Base-by-base conservation (phyloP, 1,140 invertebrate genomes). In the Microvelia longipes region DNA sequence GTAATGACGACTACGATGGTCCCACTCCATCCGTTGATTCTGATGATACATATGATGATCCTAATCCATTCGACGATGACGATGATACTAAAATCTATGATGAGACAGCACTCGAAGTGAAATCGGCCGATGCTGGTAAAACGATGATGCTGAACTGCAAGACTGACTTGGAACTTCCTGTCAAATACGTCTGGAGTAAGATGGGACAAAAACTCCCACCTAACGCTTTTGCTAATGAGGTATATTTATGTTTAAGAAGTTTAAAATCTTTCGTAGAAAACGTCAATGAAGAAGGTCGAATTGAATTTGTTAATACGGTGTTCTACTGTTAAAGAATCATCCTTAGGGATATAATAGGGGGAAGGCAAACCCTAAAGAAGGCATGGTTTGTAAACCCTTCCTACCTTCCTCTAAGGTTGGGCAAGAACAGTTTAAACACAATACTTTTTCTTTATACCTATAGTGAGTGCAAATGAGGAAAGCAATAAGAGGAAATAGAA, bases 151-250 rank as follows among this genome's bases (percentile, higher is more conserved):
- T 91, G 74, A 81, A 84, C 71, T 91, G 87, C 75, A 79, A 77
- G 50, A 84, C 83, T 1, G 81, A 87, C 70, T 74, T 90, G 1
- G 79, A 84, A 24, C 77, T 82, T 73, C 82, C 84, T 1, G 78
- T 87, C 62, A 80, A 79, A 28, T 87, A 86, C 75, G 81, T 83
- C 0, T 94, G 92, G 91, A 84, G 81, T 14, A 90, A 89, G 75
- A 83, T 87, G 74, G 85, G 85, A 29, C 88, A 87, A 62, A 75
- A 83, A 19, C 77, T 73, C 24, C 73, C 70, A 61, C 19, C 67
- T 30, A 68, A 71, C 63, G 72, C 71, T 27, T 35, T 13, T 2
- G 24, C 64, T 30, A 69, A 66, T 25, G 14, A 71, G 30, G 70
- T 71, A 63, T 1, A 35, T 1, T 15, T 67, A 11, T 5, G 5